Base-by-base conservation (phyloP, 2,113 vertebrate species). In the Scomber colias region DNA sequence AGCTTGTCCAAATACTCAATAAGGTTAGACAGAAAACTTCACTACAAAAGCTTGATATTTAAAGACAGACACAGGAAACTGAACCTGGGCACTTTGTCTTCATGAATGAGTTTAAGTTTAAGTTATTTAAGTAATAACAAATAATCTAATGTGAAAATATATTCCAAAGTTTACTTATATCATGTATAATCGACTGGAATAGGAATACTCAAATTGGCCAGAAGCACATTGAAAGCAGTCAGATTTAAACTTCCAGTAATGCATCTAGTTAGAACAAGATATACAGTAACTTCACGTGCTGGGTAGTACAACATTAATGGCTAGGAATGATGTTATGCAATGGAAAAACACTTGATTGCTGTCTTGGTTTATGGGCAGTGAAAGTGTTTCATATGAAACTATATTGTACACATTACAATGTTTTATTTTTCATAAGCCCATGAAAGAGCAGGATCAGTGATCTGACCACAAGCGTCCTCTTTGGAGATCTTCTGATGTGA, bases 401-500 rank as follows among this genome's bases (percentile, higher is more conserved):
- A n/a, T 46, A 59, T 70, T 44, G 17, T 72, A 53, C 56, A 62
- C 21, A 59, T 30, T 21, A 75, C 62, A 83, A 62, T 64, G 69
- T 64, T 81, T 40, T 53, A 50, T 21, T 73, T 70, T 66, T 69
- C 59, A 55, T 24, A 11, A 12, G 11, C 35, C 14, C 14, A 13
- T 79, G 49, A 85, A 84, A 85, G 74, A 51, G 13, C 7, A 1
- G 10, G 51, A 75, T 81, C 67, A 51, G 71, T 27, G 71, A 84
- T 84, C 57, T 67, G 59, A 86, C 87, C 62, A 68, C 50, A 78
- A 70, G 49, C 75, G 3, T 81, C 78, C 51, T 46, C 30, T 63
- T 46, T 27, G 54, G 15, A 77, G 83, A 84, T 91, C 56, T 62
- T 77, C 55, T 57, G 17, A 69, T 21, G 27, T 44, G 74, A 92